Evolutionary conservation across 2,113 vertebrate species (phyloP).

Genomic region (Neomonachus schauinslandi): DNA sequence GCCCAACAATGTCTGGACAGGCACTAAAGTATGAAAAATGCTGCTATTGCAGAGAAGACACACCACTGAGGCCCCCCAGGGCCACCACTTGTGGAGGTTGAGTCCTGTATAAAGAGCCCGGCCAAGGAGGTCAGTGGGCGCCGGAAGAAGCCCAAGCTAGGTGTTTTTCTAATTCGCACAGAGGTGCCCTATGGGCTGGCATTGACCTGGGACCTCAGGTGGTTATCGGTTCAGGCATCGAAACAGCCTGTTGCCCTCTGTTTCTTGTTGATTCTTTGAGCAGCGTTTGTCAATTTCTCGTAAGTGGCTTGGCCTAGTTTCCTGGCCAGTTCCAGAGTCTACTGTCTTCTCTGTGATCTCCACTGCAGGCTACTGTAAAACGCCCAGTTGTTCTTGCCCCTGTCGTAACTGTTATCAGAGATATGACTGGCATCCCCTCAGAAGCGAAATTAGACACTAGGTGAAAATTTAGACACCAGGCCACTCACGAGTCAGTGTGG

Average conservation of each 20-base stretch:
- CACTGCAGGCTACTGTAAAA: neutral
- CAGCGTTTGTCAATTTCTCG: neutral
- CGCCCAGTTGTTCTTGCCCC: neutral
- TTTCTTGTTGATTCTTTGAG: neutral
- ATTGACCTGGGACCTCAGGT: neutral
- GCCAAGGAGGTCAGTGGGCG: neutral
- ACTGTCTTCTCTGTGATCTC: neutral
- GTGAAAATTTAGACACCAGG: neutral
- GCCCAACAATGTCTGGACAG: neutral
- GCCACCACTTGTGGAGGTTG: too few species aligned
- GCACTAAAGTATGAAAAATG: neutral
- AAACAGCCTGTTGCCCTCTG: neutral
- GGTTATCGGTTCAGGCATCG: neutral
- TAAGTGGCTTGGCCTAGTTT: neutral
- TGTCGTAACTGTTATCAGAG: too few species aligned
- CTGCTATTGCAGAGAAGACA: neutral
- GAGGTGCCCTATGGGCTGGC: too few species aligned
- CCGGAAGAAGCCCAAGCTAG: too few species aligned
- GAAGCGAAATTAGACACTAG: neutral
- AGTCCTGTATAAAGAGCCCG: neutral
- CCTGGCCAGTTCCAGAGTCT: neutral
- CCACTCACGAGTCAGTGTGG: neutral
- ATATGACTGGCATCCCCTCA: neutral
- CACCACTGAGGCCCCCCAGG: neutral
- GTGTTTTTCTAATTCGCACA: neutral